phyloP scores from a whole-genome alignment of 2,113 vertebrate species.

The Benitochromis conjunctus region DNA sequence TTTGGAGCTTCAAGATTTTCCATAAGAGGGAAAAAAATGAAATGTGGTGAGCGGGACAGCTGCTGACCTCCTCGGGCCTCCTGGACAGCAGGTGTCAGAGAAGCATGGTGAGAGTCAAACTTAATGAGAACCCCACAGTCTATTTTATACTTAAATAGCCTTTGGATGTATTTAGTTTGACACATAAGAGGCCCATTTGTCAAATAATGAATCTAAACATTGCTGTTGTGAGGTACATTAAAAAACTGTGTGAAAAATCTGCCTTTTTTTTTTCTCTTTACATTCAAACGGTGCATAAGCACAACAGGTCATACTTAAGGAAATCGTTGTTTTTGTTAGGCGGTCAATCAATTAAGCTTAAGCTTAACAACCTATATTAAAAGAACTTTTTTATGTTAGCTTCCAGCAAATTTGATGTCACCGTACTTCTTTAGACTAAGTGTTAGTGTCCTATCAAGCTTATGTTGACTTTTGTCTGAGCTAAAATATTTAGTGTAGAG shows the following conservation, averaged over 20 bases:
- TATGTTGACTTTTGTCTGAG: not conserved
- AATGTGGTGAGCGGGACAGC: constrained; percentile 35
- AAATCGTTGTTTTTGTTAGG: not conserved
- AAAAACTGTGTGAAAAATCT: not conserved
- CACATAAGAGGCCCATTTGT: not conserved
- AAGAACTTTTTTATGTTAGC: not conserved
- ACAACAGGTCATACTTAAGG: not conserved
- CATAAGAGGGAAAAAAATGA: constrained; percentile 49
- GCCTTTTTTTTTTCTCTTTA: not conserved
- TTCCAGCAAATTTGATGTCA: not conserved
- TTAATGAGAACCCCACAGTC: not conserved
- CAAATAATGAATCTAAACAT: not conserved
- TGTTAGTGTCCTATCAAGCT: not conserved
- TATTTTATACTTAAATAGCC: not conserved
- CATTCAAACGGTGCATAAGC: not conserved
- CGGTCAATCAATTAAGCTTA: not conserved
- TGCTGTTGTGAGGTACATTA: not conserved
- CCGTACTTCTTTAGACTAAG: too few relatives aligned
- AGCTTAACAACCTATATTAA: not conserved
- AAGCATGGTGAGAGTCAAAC: not conserved
- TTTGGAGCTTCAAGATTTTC: constrained; percentile 40
- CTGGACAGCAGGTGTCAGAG: constrained; percentile 31
- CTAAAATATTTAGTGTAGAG: not conserved
- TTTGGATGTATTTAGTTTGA: not conserved
- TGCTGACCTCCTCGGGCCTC: constrained; percentile 55